A percentile compares a stretch with the other conserved stretches of the same genome.
Conservation (phyloP, 2,888 invertebrate genomes). For the Drosophila rellima region DNA sequence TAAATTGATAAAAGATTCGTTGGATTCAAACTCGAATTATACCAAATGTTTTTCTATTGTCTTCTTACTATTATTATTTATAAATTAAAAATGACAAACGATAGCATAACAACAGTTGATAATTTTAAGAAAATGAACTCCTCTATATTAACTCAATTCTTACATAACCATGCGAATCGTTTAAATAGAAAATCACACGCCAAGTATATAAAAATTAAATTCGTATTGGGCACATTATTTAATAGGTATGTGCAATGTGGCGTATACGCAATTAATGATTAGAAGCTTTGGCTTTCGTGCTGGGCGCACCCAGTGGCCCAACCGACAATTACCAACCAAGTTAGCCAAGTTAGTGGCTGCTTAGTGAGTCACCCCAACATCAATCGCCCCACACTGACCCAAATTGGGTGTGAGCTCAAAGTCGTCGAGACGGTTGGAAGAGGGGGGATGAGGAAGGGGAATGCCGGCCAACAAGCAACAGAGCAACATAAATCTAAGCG, state of each 20-base stretch:
- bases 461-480: slow-evolving; percentile 1
- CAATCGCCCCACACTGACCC: slow-evolving; percentile 58
- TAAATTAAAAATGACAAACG: too few species aligned
- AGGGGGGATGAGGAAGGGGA: neutral
- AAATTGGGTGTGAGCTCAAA: slow-evolving; percentile 44
- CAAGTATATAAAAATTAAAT: slow-evolving; percentile 52
- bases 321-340: slow-evolving; percentile 60
- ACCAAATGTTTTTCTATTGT: neutral
- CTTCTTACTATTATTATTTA: too few species aligned
- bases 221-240: slow-evolving; percentile 48
- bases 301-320: slow-evolving; percentile 54
- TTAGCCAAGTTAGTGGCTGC: slow-evolving; percentile 57
- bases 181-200: slow-evolving; percentile 33
- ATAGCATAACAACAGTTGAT: too few species aligned
- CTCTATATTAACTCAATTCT: slow-evolving; percentile 1
- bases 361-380: slow-evolving; percentile 53
- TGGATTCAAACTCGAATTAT: neutral
- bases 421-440: neutral
- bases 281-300: slow-evolving; percentile 36
- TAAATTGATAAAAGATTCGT: neutral
- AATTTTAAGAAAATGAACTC: neutral
- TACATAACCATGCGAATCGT: neutral
- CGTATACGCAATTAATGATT: slow-evolving; percentile 64
- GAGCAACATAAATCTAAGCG: slow-evolving; percentile 59
- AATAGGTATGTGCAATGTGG: slow-evolving; percentile 48